Base-by-base conservation (phyloP, 2,113 vertebrate genomes). In the Peromyscus leucopus region DNA sequence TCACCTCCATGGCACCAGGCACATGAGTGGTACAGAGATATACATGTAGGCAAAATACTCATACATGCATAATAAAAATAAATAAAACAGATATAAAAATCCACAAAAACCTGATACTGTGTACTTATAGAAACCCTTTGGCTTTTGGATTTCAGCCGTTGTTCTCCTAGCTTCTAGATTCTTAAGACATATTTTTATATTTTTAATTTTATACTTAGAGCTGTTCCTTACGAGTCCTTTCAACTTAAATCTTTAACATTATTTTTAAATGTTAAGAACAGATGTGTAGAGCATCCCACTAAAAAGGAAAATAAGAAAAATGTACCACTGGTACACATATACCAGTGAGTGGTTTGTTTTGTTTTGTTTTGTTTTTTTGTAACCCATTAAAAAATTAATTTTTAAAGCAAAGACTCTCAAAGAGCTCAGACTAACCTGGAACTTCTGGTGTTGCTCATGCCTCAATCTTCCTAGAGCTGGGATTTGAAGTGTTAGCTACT, bases 101-200 rank as follows among this genome's bases (percentile, higher is more conserved):
- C 33, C 51, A 59, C 33, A 57, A 57, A 55, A 51, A 22, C 51
- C 78, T 6, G 5, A 59, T 36, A 82, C 79, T 59, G 26, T 75
- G 22, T 88, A 86, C 65, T 91, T 82, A 69, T 0, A 95, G 22
- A 17, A 79, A 61, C 7, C 76, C 76, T 82, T 5, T 28, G 51
- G 36, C 33, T 46, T 46, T 86, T 89, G 51, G 16, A 21, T 39
- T 67, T 95, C 46, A 57, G 21, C 28, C 28, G 78, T 0, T 76
- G 4, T 39, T 82, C 69, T 71, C 80, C 57, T 33, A 95, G 22
- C 33, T 65, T 93, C 55, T 89, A 36, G 51, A 89, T 80, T 69
- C 63, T 84, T 96, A 92, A 90, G 5, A 89, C n/a, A 63, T 2
- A 90, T 74, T 90, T 94, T 89, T 93, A 76, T 63, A 95, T 80